These are phyloP conservation scores for Mesembrinibis cayennensis DNA, from an alignment of 2,113 vertebrate genomes.

Conservation along the genomic window DNA sequence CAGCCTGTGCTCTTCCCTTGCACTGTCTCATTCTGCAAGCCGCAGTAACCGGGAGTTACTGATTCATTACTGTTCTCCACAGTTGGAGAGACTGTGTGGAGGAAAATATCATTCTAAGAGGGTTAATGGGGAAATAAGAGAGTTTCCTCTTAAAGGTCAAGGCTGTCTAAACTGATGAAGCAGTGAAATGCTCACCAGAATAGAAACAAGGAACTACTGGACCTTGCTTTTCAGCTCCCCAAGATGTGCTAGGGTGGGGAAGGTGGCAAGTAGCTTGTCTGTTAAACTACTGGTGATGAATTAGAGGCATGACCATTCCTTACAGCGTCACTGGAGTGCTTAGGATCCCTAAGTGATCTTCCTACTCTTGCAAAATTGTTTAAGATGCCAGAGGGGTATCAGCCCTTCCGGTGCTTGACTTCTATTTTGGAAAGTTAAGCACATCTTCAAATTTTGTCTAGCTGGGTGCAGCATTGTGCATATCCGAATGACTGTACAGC, in stretches of 20 bases:
- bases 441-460: background rate
- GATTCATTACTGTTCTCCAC: background rate
- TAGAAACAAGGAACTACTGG: background rate
- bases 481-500: background rate
- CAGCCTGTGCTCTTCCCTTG: background rate
- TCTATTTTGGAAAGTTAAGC: background rate
- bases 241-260: background rate
- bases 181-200: background rate
- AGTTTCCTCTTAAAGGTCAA: background rate
- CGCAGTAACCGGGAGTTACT: background rate
- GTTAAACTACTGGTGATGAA: background rate
- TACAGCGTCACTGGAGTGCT: background rate
- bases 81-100: background rate
- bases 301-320: background rate
- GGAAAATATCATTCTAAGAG: background rate
- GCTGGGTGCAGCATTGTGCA: background rate
- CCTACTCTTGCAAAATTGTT: background rate
- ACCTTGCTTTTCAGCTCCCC: background rate
- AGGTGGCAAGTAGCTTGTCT: background rate
- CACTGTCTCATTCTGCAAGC: rapidly evolving
- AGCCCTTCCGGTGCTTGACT: background rate
- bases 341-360: background rate
- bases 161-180: background rate
- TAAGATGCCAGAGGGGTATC: background rate
- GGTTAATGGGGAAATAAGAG: background rate